Evolutionary conservation across 2,888 invertebrate species (phyloP), one percentile per base, ranked within the genome.

Genomic region (Aleiodes testaceus): DNA sequence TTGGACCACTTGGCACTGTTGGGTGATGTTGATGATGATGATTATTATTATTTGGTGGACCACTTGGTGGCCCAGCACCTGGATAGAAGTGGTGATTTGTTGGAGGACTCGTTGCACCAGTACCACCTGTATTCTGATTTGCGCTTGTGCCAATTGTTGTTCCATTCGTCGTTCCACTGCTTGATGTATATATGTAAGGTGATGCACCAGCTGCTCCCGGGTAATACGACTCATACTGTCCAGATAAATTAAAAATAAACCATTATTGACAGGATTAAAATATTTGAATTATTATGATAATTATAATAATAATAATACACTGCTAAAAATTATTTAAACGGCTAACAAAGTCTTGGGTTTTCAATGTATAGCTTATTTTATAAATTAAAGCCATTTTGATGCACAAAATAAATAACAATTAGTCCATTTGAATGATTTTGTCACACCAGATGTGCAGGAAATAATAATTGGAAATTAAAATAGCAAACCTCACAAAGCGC

Each of bases 131-230:
- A 61, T 36, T 59, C 36, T 65, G 64, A 65, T 76, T 76, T 18
- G 52, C 70, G 16, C 77, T 81, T 22, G 78, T 75, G 26, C 79
- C 79, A 69, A 73, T 79, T 6, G 78, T 77, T 59, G 78, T 77
- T 55, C 81, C 81, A 73, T 78, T 85, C 45, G 78, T 77, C 49
- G 80, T 81, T 67, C 75, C 79, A 44, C 87, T 82, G 76, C 87
- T 83, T 55, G 88, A 84, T 53, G 89, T 80, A 78, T 88, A 88
- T 76, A 88, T 85, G 76, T 88, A 89, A 30, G 87, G 89, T 22
- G 88, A 84, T 45, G 88, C 85, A 64, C 86, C 85, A 66, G 85
- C 80, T 75, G 87, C 81, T 74, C 87, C 85, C 79, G 85, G 76
- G 76, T 85, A 88, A 81, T 86, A 88, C 79, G 84, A 80, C 81